Percentiles rank a stretch among this genome's conserved stretches.
phyloP scores from a whole-genome alignment of 2,113 vertebrate genomes.

The Chaetorhynchus papuensis region DNA sequence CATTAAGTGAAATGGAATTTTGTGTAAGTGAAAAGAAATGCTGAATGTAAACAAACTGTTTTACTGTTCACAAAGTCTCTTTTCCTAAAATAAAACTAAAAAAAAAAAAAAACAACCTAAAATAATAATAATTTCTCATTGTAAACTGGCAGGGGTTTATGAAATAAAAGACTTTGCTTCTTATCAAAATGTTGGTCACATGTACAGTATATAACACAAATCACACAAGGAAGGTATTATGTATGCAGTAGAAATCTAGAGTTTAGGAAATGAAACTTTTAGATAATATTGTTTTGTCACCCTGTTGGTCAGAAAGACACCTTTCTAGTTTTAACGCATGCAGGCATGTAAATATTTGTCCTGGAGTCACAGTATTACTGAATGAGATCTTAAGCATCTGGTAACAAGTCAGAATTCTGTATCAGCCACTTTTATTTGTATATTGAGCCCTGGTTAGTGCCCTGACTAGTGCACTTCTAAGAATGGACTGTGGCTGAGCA shows the following conservation, averaged over 20 bases:
- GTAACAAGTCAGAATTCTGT: slow-evolving; percentile 78
- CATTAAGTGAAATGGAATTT: slow-evolving; percentile 67
- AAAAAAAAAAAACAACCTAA: background rate
- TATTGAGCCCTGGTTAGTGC: slow-evolving; percentile 75
- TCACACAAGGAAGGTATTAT: slow-evolving; percentile 95
- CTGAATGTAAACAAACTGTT: slow-evolving; percentile 83
- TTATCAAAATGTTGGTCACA: slow-evolving; percentile 80
- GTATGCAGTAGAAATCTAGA: slow-evolving; percentile 99
- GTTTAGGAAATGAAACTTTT: slow-evolving; percentile 83
- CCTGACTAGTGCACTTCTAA: slow-evolving; percentile 66
- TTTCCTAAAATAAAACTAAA: slow-evolving; percentile 75
- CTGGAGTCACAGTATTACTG: slow-evolving; percentile 99
- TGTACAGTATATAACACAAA: slow-evolving; percentile 98
- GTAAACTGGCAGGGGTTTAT: slow-evolving; percentile 74
- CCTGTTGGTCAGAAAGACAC: slow-evolving; percentile 94
- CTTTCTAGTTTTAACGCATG: slow-evolving; percentile 99
- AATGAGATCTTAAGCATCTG: slow-evolving; percentile 92
- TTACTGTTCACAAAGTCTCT: slow-evolving; percentile 85
- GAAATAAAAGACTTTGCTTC: slow-evolving; percentile 74
- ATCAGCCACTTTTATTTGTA: slow-evolving; percentile 80
- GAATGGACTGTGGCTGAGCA: slow-evolving; percentile 76
- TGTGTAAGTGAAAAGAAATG: slow-evolving; percentile 70
- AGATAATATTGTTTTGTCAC: slow-evolving; percentile 93
- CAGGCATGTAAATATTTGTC: slow-evolving; percentile 99
- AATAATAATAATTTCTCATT: slow-evolving; percentile 73